Percentiles rank a stretch among this genome's conserved stretches.
These are phyloP conservation scores for Micropterix aruncella DNA, from an alignment of 2,888 invertebrate genomes.

Conservation along the genomic window DNA sequence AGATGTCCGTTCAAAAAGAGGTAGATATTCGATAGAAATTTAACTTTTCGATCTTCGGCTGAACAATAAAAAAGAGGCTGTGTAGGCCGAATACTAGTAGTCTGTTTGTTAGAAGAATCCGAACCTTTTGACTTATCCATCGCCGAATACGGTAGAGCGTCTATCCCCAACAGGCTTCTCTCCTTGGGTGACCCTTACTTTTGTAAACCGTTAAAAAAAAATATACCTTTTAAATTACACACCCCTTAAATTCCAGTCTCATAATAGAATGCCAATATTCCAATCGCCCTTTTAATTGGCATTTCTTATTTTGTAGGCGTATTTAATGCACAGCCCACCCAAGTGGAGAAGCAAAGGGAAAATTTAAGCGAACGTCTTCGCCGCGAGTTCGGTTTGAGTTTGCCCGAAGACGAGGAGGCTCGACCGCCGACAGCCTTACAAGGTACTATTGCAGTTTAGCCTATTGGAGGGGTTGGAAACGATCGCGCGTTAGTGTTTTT, in stretches of 20 bases:
- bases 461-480: too few relatives aligned
- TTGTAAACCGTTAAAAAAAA: not conserved
- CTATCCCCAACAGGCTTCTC: too few relatives aligned
- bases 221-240: conserved; percentile 3
- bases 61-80: too few relatives aligned
- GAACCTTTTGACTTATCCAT: too few relatives aligned
- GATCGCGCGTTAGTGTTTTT: too few relatives aligned
- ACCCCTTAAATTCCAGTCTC: conserved; percentile 2
- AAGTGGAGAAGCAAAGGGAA: conserved; percentile 76
- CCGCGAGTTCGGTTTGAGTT: conserved; percentile 64
- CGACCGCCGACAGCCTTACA: conserved; percentile 31
- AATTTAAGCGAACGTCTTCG: conserved; percentile 74
- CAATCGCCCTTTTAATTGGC: conserved; percentile 4
- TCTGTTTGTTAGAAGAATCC: too few relatives aligned
- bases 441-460: too few relatives aligned
- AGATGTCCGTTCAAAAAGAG: too few relatives aligned
- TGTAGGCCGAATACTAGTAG: too few relatives aligned
- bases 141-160: too few relatives aligned
- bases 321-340: conserved; percentile 73
- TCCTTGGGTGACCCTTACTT: not conserved
- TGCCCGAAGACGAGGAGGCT: conserved; percentile 53
- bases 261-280: not conserved
- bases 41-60: too few relatives aligned
- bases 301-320: conserved; percentile 40
- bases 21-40: too few relatives aligned